Evolutionary conservation across 1,140 invertebrate genomes (phyloP).

Genomic region (Drosophila albomicans): DNA sequence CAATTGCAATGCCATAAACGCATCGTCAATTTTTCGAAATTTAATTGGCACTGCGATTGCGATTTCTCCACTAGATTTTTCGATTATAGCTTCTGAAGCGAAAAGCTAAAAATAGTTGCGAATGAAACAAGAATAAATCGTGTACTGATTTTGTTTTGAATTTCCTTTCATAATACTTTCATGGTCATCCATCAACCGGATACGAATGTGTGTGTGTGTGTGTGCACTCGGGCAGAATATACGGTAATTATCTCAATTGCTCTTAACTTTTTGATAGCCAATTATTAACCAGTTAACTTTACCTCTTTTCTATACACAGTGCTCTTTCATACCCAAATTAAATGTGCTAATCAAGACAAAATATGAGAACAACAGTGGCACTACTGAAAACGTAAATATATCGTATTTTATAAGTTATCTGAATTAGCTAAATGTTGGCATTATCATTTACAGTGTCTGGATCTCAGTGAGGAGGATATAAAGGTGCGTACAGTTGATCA

Average conservation of each 20-base stretch:
- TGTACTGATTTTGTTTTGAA: constrained; percentile 40
- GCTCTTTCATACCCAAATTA: constrained; percentile 96
- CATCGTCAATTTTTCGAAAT: not conserved
- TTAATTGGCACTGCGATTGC: constrained; percentile 22
- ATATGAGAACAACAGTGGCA: constrained; percentile 96
- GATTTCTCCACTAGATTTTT: not conserved
- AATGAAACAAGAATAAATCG: constrained; percentile 6
- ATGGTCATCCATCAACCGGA: constrained; percentile 40
- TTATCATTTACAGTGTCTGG: constrained; percentile 89
- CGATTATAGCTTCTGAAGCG: not conserved
- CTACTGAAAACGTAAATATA: constrained; percentile 92
- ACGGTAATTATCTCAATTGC: constrained; percentile 86
- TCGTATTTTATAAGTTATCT: constrained; percentile 39
- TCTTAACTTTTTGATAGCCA: constrained; percentile 4
- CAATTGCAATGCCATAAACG: constrained; percentile 2
- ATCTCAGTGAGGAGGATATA: constrained; percentile 90
- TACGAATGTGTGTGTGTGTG: constrained; percentile 33
- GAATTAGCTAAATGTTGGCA: constrained; percentile 3
- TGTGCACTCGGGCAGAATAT: constrained; percentile 85
- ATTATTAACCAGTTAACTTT: constrained; percentile 3
- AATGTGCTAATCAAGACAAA: constrained; percentile 94
- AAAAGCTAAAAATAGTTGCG: constrained; percentile 9
- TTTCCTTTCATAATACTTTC: constrained; percentile 41
- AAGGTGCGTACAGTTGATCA: constrained; percentile 91
- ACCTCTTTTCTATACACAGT: constrained; percentile 86